Evolutionary conservation across 2,888 invertebrate species (phyloP).

Genomic region (Megamerina dolium): DNA sequence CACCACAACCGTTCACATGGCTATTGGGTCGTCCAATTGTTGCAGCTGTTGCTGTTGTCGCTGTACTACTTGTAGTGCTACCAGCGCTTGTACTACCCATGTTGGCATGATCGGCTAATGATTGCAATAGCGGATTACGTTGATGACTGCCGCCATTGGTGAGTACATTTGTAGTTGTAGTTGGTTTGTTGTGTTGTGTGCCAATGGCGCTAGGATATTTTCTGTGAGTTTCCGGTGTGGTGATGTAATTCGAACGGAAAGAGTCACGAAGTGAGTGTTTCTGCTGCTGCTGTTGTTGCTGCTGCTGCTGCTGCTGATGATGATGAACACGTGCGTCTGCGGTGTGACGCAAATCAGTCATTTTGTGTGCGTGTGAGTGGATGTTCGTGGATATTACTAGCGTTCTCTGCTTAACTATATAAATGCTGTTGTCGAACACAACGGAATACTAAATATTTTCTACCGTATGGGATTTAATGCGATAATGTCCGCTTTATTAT

Average conservation of each 20-base stretch:
- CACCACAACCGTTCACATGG: constrained; percentile 14
- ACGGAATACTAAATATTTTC: no score
- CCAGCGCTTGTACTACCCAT: constrained; percentile 40
- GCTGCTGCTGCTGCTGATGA: constrained; percentile 16
- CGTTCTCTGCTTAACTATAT: no score
- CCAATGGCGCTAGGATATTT: constrained; percentile 4
- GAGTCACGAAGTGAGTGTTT: constrained; percentile 27
- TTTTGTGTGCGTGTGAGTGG: constrained; percentile 16
- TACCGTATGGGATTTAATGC: no score
- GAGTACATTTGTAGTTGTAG: constrained; percentile 1
- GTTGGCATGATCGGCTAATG: constrained; percentile 37
- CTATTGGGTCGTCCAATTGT: constrained; percentile 15
- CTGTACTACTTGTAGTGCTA: constrained; percentile 34
- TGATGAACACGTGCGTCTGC: constrained; percentile 15
- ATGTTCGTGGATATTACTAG: no score
- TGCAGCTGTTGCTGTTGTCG: constrained; percentile 25
- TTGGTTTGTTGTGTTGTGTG: constrained; percentile 2
- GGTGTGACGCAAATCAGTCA: constrained; percentile 33
- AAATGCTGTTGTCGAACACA: no score
- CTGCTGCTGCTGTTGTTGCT: constrained; percentile 29
- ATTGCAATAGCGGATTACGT: constrained; percentile 35
- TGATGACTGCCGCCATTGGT: constrained; percentile 12
- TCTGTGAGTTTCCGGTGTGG: constrained; percentile 16
- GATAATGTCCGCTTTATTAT: no score
- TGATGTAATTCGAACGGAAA: constrained; percentile 15